These are phyloP conservation scores for Jaculus jaculus DNA, from an alignment of 2,113 vertebrate species.

Conservation along the genomic window DNA sequence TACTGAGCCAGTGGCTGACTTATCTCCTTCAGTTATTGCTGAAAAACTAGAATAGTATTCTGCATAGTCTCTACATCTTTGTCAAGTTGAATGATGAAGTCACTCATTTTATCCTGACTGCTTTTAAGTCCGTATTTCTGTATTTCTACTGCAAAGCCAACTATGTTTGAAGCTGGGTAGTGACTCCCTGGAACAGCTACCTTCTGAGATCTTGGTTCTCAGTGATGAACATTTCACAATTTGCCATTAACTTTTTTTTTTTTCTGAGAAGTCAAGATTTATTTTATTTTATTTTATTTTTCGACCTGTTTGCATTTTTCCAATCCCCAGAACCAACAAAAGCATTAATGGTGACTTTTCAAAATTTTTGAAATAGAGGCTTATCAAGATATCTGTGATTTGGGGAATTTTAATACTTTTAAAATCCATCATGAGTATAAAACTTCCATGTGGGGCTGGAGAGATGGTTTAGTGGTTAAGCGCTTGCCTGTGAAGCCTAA, in stretches of 20 bases:
- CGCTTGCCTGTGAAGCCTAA: too few species aligned
- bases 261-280: too few species aligned
- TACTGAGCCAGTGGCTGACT: slow-evolving; percentile 94
- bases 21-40: slow-evolving; percentile 96
- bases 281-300: too few species aligned
- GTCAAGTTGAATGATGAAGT: slow-evolving; percentile 99
- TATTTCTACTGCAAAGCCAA: slow-evolving; percentile 99
- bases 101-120: slow-evolving; percentile 99
- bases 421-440: neutral
- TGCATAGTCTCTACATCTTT: slow-evolving; percentile 99
- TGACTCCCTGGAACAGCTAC: slow-evolving; percentile 99
- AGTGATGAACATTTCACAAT: slow-evolving; percentile 99
- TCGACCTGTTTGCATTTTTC: too few species aligned
- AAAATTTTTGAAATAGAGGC: neutral
- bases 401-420: neutral
- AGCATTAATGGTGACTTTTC: neutral
- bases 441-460: neutral
- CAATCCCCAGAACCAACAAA: neutral
- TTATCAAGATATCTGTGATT: neutral
- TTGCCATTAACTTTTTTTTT: slow-evolving; percentile 99
- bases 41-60: slow-evolving; percentile 98
- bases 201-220: slow-evolving; percentile 99
- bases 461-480: too few species aligned
- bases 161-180: slow-evolving; percentile 99
- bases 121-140: slow-evolving; percentile 99